Conservation (phyloP, 2,797 vertebrate species). For the Orestias chungarensis region DNA sequence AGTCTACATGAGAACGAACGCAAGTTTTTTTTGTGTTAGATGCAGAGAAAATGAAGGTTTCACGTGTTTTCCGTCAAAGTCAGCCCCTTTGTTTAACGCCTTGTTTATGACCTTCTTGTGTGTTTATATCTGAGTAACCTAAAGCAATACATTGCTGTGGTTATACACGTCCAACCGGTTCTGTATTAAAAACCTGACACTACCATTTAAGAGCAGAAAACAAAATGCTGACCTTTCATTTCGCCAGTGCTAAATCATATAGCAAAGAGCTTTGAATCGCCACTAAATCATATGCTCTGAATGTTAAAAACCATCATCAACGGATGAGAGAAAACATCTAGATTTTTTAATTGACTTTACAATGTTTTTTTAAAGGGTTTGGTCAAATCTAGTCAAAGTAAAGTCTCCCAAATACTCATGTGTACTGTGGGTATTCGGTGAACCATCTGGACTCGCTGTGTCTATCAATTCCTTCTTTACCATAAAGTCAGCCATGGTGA, state of each 20-base stretch:
- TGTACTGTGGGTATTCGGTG: no score
- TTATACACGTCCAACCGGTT: neutral
- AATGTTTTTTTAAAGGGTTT: no score
- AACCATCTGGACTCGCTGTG: no score
- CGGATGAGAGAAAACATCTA: no score
- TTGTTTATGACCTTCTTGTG: neutral
- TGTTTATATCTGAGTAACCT: neutral
- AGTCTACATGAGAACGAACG: constrained; percentile 5
- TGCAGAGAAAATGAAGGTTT: neutral
- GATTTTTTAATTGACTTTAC: no score
- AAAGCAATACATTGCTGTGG: neutral
- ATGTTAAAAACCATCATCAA: neutral
- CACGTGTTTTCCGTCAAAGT: neutral
- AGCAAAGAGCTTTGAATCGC: neutral
- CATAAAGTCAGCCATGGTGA: no score
- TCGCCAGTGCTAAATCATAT: neutral
- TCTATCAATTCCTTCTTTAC: no score
- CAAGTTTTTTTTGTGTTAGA: neutral
- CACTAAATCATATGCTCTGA: neutral
- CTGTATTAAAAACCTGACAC: neutral
- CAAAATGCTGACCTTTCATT: neutral
- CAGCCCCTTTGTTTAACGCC: neutral
- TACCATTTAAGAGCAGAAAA: neutral
- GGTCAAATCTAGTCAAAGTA: no score
- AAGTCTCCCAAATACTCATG: no score